Evolutionary conservation across 2,797 vertebrate species (phyloP), one percentile per base, ranked within the genome.

Genomic region (Neomorphus geoffroyi): DNA sequence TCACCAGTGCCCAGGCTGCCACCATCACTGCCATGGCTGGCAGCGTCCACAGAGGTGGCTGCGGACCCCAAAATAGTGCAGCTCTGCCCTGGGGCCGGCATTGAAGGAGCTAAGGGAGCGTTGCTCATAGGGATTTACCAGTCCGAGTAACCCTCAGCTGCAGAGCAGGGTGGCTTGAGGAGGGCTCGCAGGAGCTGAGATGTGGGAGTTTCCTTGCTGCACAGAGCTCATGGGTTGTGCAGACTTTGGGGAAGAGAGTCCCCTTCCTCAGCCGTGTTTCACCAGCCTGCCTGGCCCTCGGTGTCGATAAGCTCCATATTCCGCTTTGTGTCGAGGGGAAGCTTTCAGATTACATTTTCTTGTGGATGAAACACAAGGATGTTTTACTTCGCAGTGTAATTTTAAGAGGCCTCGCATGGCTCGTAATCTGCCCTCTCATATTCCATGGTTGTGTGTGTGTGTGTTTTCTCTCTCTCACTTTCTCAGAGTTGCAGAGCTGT

Each of bases 391-490:
- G 5, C 92, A 37, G 90, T 62, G 94, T 95, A 79, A 91, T 96
- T 95, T 92, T 94, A 62, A 94, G 94, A 95, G 91, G 91, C 88
- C 95, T 94, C 30, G 0, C 72, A 83, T 77, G 88, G 90, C 93
- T 97, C 96, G 23, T 90, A 82, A 94, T 94, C 85, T 90, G 91
- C 86, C 82, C 94, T 94, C 93, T 90, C 92, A 90, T 94, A 88
- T 95, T 94, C 90, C 80, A 62, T 80, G 90, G 79, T n/a, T 10
- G 39, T 41, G 39, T 2, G 75, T 71, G 69, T 71, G 51, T 90
- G 81, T 88, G 54, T 86, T 74, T 67, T 86, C 74, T 94, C 93
- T 93, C 88, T 88, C 96, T 92, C 94, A 26, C 82, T 94, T 89
- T 93, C 80, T 79, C 86, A 37, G 71, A 94, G 93, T 96, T 62